Base-by-base conservation (phyloP, 1,140 invertebrate genomes). In the Pararge aegeria region DNA sequence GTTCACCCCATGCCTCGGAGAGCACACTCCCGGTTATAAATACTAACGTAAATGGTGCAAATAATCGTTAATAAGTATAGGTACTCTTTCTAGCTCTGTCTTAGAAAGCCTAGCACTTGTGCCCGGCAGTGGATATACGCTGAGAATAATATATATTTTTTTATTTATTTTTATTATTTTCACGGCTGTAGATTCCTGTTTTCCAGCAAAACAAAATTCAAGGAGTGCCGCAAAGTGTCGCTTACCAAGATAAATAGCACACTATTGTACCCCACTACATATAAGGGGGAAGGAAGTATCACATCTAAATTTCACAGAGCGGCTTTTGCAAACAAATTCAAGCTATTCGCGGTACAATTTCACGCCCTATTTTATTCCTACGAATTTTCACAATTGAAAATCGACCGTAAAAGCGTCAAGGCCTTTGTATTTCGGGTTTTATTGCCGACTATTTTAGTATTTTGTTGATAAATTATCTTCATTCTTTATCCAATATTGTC, bases 301-400 rank as follows among this genome's bases (percentile, higher is more conserved):
- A 77, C 68, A 71, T 72, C 77, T 73, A 78, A 82, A 80, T 76
- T 80, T 80, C 69, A 71, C 72, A 80, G 49, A 73, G 64, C 55
- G 64, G 66, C 68, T 76, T 75, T 66, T 69, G 74, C 73, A 84
- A 84, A 87, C 80, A 87, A 87, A 84, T 87, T 79, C 74, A 53
- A 70, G 59, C 74, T 73, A 80, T 83, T 78, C 75, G 59, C 57
- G 56, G 69, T 67, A 76, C 80, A 81, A 84, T 87, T 87, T 83
- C 81, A 83, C 83, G 83, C 73, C 70, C 74, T 81, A 84, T 84
- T 87, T 87, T 83, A 82, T 66, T 69, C 73, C 66, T 72, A 72
- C 77, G 72, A 77, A 81, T 78, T 83, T 85, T 75, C 72, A 72
- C 73, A 81, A 80, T 80, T 81, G 78, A 79, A 83, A 79, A 75